phyloP scores from a whole-genome alignment of 2,797 vertebrate genomes.

The Hoplostethus atlanticus region DNA sequence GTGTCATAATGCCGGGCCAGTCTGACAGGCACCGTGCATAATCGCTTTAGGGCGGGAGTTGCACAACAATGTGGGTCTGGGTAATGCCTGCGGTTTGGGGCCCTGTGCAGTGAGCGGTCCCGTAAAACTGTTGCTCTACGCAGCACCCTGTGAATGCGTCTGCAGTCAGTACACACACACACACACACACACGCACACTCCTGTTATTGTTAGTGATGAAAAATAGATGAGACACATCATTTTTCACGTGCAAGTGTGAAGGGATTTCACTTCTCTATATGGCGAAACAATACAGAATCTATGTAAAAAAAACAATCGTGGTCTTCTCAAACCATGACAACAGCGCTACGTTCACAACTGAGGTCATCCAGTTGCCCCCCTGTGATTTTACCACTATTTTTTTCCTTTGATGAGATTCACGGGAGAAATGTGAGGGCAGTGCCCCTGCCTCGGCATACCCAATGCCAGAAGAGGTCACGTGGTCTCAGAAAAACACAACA shows the following conservation, averaged over 20 bases:
- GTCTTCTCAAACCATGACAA: slow-evolving; percentile 50
- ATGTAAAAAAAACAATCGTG: slow-evolving; percentile 23
- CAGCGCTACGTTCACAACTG: neutral
- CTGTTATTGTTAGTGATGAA: neutral
- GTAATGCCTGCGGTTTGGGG: slow-evolving; percentile 91
- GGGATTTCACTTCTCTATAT: slow-evolving; percentile 65
- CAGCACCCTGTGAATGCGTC: slow-evolving; percentile 41
- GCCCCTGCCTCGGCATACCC: slow-evolving; percentile 44
- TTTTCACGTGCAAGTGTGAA: slow-evolving; percentile 10
- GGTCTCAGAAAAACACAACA: slow-evolving; percentile 69
- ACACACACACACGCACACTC: neutral
- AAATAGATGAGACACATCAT: slow-evolving; percentile 16
- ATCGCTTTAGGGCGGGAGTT: slow-evolving; percentile 87
- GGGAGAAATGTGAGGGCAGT: slow-evolving; percentile 43
- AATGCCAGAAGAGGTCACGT: slow-evolving; percentile 69
- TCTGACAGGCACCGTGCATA: slow-evolving; percentile 90
- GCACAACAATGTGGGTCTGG: slow-evolving; percentile 89
- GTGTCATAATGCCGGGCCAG: slow-evolving; percentile 86
- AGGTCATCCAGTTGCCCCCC: slow-evolving; percentile 36
- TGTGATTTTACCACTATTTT: slow-evolving; percentile 37
- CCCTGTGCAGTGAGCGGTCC: slow-evolving; percentile 81
- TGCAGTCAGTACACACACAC: slow-evolving; percentile 18
- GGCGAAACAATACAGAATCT: slow-evolving; percentile 45
- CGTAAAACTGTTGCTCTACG: slow-evolving; percentile 77
- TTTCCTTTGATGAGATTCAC: neutral